Conservation (phyloP, 2,797 vertebrate genomes). For the Xerus rutilus region DNA sequence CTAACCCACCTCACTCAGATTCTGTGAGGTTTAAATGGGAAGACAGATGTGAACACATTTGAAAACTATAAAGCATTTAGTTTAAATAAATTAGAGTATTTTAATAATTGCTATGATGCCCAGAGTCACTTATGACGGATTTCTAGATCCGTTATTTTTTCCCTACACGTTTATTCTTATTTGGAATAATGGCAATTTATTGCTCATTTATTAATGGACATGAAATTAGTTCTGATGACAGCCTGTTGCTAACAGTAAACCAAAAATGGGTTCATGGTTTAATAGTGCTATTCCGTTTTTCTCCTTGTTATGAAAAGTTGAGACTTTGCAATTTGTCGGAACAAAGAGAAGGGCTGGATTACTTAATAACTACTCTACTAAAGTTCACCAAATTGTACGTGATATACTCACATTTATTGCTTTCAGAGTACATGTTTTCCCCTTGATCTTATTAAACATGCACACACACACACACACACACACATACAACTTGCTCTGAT, state of each 20-base stretch:
- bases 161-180: constrained; percentile 64
- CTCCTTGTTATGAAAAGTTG: constrained; percentile 32
- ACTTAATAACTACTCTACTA: constrained; percentile 14
- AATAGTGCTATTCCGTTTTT: not conserved
- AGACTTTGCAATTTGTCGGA: not conserved
- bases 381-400: constrained; percentile 49
- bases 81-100: constrained; percentile 58
- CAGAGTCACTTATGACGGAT: constrained; percentile 60
- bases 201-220: constrained; percentile 70
- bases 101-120: constrained; percentile 52
- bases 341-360: not conserved
- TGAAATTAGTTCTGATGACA: constrained; percentile 61
- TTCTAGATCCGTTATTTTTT: constrained; percentile 53
- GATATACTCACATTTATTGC: constrained; percentile 57
- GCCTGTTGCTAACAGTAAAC: constrained; percentile 62
- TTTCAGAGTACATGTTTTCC: constrained; percentile 24
- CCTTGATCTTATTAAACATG: constrained; percentile 33
- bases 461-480: not conserved
- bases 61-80: constrained; percentile 55
- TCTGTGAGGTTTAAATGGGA: constrained; percentile 6
- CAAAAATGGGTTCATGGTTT: constrained; percentile 46
- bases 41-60: constrained; percentile 10
- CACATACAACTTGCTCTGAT: not conserved
- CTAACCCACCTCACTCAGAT: constrained; percentile 13
- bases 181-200: constrained; percentile 70